Evolutionary conservation across 2,113 vertebrate species (phyloP).

Genomic region (Rhinopomastus cyanomelas): DNA sequence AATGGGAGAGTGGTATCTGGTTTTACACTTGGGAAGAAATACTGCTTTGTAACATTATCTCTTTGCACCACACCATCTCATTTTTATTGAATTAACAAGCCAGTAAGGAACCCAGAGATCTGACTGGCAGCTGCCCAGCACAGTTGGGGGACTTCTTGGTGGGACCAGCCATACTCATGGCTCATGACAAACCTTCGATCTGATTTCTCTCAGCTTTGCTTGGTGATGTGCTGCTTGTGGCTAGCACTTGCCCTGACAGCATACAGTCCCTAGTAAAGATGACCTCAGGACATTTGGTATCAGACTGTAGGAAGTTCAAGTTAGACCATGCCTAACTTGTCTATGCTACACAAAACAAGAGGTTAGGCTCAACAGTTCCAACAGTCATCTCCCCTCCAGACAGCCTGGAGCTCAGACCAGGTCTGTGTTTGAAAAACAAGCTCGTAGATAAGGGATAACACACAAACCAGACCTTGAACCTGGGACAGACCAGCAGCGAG

Average conservation of each 20-base stretch:
- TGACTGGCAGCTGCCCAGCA: not conserved
- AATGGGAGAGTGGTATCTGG: not conserved
- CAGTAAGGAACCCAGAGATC: not conserved
- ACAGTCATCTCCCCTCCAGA: not conserved
- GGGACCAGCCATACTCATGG: accelerated
- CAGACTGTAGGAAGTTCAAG: not conserved
- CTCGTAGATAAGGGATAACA: not conserved
- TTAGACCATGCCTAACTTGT: not conserved
- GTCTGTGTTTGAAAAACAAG: not conserved
- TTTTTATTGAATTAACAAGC: not conserved
- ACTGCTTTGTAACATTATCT: not conserved
- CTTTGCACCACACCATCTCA: not conserved
- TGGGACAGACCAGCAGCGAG: not conserved
- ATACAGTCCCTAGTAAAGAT: not conserved
- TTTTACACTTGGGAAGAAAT: not conserved
- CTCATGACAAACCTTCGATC: too few species aligned
- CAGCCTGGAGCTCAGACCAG: not conserved
- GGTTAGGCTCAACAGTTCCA: not conserved
- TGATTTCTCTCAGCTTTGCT: not conserved
- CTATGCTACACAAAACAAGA: not conserved
- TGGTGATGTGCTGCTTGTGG: not conserved
- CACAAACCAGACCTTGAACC: not conserved
- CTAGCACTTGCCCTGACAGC: not conserved
- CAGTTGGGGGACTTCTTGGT: not conserved
- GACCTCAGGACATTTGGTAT: not conserved